Percentiles rank a stretch among this genome's conserved stretches.
Evolutionary conservation across 1,140 invertebrate genomes (phyloP).

Genomic region (Mesaphorura yosii): DNA sequence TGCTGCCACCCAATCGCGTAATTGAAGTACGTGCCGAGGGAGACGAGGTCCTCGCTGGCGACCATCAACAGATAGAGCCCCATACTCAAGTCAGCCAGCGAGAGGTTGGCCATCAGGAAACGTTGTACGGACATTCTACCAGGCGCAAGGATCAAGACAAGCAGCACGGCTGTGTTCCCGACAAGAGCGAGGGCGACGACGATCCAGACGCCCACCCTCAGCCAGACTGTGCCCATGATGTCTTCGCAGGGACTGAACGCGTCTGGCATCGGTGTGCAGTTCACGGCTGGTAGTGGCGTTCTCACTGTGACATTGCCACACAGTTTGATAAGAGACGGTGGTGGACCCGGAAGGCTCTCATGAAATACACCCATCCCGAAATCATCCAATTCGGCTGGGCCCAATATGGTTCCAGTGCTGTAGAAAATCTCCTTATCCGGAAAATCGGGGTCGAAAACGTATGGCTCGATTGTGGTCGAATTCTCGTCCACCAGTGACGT

Average conservation of each 20-base stretch:
- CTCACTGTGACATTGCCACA: conserved; percentile 46
- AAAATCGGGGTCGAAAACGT: too few relatives aligned
- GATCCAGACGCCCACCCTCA: conserved; percentile 59
- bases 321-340: conserved; percentile 32
- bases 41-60: conserved; percentile 66
- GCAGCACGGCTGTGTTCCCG: conserved; percentile 69
- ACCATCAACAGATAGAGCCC: conserved; percentile 68
- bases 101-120: conserved; percentile 75
- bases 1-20: conserved; percentile 83
- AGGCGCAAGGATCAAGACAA: conserved; percentile 52
- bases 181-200: conserved; percentile 49
- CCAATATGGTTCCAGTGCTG: too few relatives aligned
- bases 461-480: too few relatives aligned
- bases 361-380: conserved; percentile 30
- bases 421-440: too few relatives aligned
- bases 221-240: conserved; percentile 68
- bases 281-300: conserved; percentile 14
- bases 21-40: conserved; percentile 74
- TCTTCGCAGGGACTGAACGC: conserved; percentile 82
- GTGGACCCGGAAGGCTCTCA: conserved; percentile 18
- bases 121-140: conserved; percentile 58
- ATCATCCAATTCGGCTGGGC: too few relatives aligned
- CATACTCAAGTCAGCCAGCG: conserved; percentile 72
- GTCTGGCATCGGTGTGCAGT: conserved; percentile 64
- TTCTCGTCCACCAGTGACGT: too few relatives aligned